A percentile compares a stretch with the other conserved stretches of the same genome.
Evolutionary conservation across 35 echinoderm and acorn worm species (phyloP).

Genomic region (Anneissia japonica): DNA sequence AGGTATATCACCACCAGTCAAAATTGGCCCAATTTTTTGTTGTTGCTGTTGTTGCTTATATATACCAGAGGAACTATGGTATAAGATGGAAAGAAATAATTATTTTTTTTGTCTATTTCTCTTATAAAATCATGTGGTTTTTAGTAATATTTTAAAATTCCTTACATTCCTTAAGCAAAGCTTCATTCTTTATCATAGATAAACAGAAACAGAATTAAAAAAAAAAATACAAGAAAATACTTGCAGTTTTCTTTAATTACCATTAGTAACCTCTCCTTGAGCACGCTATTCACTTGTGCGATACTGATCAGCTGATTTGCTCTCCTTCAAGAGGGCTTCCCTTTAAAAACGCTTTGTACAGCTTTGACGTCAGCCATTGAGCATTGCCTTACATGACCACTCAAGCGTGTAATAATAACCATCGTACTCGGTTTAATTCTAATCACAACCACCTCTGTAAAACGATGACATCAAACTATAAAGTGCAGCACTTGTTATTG

Average conservation of each 20-base stretch:
- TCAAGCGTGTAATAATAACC: not conserved
- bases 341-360: not conserved
- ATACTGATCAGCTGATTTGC: not conserved
- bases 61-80: too few relatives aligned
- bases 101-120: too few relatives aligned
- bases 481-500: not conserved
- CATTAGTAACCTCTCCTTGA: not conserved
- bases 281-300: not conserved
- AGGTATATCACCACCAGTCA: too few relatives aligned
- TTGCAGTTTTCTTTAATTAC: not conserved
- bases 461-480: not conserved
- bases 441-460: not conserved
- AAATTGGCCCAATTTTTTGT: too few relatives aligned
- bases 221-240: not conserved
- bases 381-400: not conserved
- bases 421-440: not conserved
- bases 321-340: not conserved
- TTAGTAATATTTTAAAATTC: too few relatives aligned
- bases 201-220: too few relatives aligned
- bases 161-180: too few relatives aligned
- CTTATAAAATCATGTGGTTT: too few relatives aligned
- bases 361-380: not conserved
- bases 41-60: too few relatives aligned
- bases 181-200: too few relatives aligned
- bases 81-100: too few relatives aligned